Evolutionary conservation across 1,140 invertebrate species (phyloP).

Genomic region (Nautilus pompilius): DNA sequence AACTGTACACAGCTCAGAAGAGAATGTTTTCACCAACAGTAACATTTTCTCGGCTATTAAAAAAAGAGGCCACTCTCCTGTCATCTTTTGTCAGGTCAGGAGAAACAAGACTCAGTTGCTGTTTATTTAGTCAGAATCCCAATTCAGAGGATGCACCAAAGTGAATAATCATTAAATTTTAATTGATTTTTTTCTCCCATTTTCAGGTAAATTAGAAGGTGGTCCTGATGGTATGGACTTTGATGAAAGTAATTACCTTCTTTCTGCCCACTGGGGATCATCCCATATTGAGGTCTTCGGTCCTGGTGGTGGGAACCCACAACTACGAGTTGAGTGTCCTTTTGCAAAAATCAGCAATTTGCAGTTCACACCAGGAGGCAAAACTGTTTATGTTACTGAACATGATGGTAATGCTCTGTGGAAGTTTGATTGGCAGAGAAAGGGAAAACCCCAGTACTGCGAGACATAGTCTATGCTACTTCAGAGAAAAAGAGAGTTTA

Average conservation of each 20-base stretch:
- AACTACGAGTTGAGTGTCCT: slow-evolving; percentile 38
- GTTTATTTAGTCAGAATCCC: too few species aligned
- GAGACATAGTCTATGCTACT: slow-evolving; percentile 30
- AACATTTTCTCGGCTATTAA: too few species aligned
- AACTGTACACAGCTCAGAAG: too few species aligned
- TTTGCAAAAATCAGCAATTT: slow-evolving; percentile 43
- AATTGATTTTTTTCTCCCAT: background rate
- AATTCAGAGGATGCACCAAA: too few species aligned
- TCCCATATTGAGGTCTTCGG: slow-evolving; percentile 43
- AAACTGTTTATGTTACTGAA: slow-evolving; percentile 44
- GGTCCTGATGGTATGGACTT: slow-evolving; percentile 52
- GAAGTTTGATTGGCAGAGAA: slow-evolving; percentile 44
- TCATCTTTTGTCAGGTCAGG: too few species aligned
- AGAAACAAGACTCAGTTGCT: too few species aligned
- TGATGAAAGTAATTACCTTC: slow-evolving; percentile 41
- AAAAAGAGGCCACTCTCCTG: too few species aligned
- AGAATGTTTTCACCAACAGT: too few species aligned
- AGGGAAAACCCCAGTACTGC: slow-evolving; percentile 43
- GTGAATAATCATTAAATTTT: too few species aligned
- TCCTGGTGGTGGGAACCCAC: slow-evolving; percentile 33
- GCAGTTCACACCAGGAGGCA: slow-evolving; percentile 36
- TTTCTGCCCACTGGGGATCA: slow-evolving; percentile 45
- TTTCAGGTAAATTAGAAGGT: slow-evolving; percentile 33
- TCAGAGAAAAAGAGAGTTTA: too few species aligned
- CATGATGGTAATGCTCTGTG: slow-evolving; percentile 43